Base-by-base conservation (phyloP, 2,797 vertebrate species). In the Etheostoma perlongum region DNA sequence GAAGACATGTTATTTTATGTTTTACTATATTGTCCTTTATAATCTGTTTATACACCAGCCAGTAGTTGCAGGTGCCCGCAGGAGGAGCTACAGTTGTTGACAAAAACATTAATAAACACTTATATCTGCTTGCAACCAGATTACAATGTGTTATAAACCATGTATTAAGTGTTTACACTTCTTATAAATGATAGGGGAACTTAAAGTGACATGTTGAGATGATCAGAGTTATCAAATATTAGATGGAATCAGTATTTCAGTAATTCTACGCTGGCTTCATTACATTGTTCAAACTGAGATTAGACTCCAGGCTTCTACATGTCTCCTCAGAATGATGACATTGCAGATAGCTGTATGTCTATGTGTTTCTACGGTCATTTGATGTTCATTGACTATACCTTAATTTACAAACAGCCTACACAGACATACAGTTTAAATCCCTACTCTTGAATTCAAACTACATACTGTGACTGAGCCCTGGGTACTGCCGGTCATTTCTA, bases 371-470 rank as follows among this genome's bases (percentile, higher is more conserved):
- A 40, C 2, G 6, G n/a, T 27, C 18, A 10, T 54, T 66, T 40
- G 14, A 55, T 59, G 52, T 48, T 51, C 10, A 66, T 1, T 21
- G 16, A 12, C 5, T 71, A n/a, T 21, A 57, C 5, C 10, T 25
- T 15, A 23, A 44, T 72, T 53, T 42, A 10, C 33, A 59, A 58
- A 27, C 12, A 13, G 63, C 7, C 9, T 5, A 54, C 42, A 63
- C 2, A 6, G 14, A 53, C 7, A 27, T 27, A 27, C 27, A 62
- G 18, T 67, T 40, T n/a, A 33, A 74, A 71, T 83, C 91, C 21
- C 90, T 87, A 93, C 92, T 79, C 81, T 78, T 81, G 77, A 83
- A 88, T 82, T 72, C 42, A 63, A 73, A 70, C 25, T 21, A 19
- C 85, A 91, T 85, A 81, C 67, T 84, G 1, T 27, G 18, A 64